Percentiles rank a stretch among this genome's conserved stretches.
Evolutionary conservation across 2,888 invertebrate genomes (phyloP).

Genomic region (Hyalella azteca): DNA sequence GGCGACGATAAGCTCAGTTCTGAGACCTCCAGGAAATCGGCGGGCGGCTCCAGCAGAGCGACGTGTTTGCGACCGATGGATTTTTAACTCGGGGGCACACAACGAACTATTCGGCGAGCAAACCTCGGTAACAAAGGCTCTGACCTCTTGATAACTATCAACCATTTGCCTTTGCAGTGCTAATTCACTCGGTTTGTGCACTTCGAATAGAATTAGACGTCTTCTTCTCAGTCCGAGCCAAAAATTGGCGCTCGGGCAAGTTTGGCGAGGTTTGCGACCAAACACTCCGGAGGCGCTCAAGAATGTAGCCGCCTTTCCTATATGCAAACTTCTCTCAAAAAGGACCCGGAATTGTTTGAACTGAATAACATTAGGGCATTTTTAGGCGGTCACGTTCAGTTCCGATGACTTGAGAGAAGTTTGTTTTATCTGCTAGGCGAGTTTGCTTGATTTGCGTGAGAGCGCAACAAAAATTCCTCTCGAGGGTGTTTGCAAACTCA

Average conservation of each 20-base stretch:
- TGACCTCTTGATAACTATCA: constrained; percentile 37
- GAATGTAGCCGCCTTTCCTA: constrained; percentile 35
- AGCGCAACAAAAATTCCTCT: background rate
- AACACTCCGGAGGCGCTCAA: constrained; percentile 29
- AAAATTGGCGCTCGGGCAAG: constrained; percentile 19
- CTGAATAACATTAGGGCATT: constrained; percentile 34
- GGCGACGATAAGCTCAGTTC: too few species aligned
- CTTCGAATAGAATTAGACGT: constrained; percentile 37
- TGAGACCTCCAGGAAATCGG: too few species aligned
- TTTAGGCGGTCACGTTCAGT: constrained; percentile 8
- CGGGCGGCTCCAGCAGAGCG: background rate
- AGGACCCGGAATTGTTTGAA: constrained; percentile 26
- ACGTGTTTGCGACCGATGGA: constrained; percentile 15
- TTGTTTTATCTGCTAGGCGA: constrained; percentile 11
- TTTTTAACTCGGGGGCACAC: constrained; percentile 21
- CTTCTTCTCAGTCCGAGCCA: constrained; percentile 22
- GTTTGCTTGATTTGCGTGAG: constrained; percentile 30
- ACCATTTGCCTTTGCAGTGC: constrained; percentile 34
- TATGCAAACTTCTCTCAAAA: constrained; percentile 36
- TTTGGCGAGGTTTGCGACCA: constrained; percentile 11
- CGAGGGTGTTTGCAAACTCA: constrained; percentile 32
- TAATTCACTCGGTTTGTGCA: constrained; percentile 34
- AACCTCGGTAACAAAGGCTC: constrained; percentile 31
- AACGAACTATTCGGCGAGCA: constrained; percentile 32
- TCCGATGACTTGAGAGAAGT: constrained; percentile 19